A percentile compares a stretch with the other conserved stretches of the same genome.
Evolutionary conservation across 2,113 vertebrate species (phyloP).

Genomic region (Ctenodactylus gundi): DNA sequence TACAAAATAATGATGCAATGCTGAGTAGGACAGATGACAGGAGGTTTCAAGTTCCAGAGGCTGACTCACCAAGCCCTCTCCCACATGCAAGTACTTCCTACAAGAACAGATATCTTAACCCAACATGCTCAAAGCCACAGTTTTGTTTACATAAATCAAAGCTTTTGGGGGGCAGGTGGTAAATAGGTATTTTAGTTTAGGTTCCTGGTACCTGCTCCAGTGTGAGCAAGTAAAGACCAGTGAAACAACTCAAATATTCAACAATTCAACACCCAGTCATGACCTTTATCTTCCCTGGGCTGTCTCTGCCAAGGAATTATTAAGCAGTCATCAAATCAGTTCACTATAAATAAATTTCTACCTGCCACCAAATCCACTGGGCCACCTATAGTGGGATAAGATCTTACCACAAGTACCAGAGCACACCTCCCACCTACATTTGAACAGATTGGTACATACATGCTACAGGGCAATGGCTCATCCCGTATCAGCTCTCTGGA

Average conservation of each 20-base stretch:
- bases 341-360: conserved; percentile 4
- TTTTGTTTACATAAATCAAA: not conserved
- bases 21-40: not conserved
- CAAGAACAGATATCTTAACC: not conserved
- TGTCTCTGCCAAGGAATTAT: conserved; percentile 9
- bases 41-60: not conserved
- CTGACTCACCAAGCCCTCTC: not conserved
- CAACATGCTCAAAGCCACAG: not conserved
- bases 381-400: not conserved
- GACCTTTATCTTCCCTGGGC: conserved; percentile 66
- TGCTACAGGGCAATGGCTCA: not conserved
- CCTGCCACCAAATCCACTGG: not conserved
- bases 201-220: conserved; percentile 53
- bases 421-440: accelerated
- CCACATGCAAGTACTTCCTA: conserved; percentile 37
- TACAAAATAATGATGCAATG: accelerated
- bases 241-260: conserved; percentile 53
- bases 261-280: too few species aligned
- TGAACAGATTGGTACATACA: accelerated
- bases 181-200: conserved; percentile 58
- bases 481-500: not conserved
- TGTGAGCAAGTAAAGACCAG: conserved; percentile 28
- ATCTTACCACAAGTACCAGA: too few species aligned
- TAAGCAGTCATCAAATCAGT: not conserved
- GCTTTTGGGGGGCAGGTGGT: not conserved